Percentiles rank a stretch among this genome's conserved stretches.
These are phyloP conservation scores for Paradoxurus hermaphroditus DNA, from an alignment of 2,113 vertebrate species.

Conservation along the genomic window DNA sequence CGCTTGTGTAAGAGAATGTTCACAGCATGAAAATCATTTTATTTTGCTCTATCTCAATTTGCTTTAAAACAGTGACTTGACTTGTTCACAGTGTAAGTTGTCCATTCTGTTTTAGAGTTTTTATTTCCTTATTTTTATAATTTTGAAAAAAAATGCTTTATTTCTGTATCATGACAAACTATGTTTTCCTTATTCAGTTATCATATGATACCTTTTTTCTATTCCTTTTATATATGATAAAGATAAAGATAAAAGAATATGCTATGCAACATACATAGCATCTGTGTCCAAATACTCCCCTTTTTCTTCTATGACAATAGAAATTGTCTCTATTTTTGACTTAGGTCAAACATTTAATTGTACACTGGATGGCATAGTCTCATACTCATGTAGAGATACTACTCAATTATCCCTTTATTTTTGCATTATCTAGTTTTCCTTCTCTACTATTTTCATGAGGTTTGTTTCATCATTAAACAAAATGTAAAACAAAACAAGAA, in stretches of 20 bases:
- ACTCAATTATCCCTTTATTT: background rate
- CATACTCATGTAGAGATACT: background rate
- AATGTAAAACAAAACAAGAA: background rate
- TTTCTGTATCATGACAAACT: background rate
- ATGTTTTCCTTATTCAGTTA: background rate
- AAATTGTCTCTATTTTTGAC: background rate
- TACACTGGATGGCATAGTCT: background rate
- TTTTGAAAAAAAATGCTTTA: background rate
- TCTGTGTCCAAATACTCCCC: background rate
- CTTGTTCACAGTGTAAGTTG: background rate
- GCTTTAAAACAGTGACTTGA: background rate
- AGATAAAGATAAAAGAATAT: too few species aligned
- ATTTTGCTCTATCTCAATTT: background rate
- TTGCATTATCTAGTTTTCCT: background rate
- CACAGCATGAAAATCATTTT: background rate
- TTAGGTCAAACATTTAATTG: background rate
- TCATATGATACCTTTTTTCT: background rate
- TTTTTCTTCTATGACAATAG: background rate
- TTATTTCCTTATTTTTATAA: background rate
- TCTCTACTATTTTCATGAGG: background rate
- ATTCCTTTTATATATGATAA: too few species aligned
- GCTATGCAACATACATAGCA: too few species aligned
- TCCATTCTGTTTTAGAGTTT: background rate
- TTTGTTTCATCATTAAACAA: background rate
- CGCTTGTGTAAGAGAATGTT: background rate